phyloP scores from a whole-genome alignment of 1,140 invertebrate genomes.

The Watersipora subatra region DNA sequence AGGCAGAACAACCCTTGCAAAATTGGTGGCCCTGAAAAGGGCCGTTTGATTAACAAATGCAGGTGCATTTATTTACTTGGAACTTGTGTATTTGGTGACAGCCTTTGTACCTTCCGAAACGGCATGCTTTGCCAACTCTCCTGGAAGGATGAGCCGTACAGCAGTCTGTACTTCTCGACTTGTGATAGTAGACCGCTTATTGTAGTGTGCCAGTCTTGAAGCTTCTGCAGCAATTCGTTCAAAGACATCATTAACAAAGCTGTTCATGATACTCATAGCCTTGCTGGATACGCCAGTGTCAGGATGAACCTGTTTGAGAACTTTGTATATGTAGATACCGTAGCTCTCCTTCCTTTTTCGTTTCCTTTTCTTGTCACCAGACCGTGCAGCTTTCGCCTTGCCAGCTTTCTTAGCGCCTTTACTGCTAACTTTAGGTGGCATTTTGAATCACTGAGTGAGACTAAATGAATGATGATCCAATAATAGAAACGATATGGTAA shows the following conservation, averaged over 20 bases:
- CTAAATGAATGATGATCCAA: background rate
- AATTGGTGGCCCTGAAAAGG: background rate
- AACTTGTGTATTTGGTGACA: constrained; percentile 47
- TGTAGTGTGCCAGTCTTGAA: constrained; percentile 55
- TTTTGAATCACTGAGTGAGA: too few relatives aligned
- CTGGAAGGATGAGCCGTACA: constrained; percentile 47
- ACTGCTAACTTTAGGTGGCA: background rate
- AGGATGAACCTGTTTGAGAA: constrained; percentile 43
- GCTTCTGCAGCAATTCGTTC: constrained; percentile 54
- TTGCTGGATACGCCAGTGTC: constrained; percentile 45
- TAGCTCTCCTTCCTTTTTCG: constrained; percentile 9
- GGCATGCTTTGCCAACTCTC: constrained; percentile 50
- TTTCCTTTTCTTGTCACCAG: constrained; percentile 10
- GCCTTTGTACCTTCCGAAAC: constrained; percentile 49
- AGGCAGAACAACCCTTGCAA: too few relatives aligned
- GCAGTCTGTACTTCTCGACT: constrained; percentile 49
- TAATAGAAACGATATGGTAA: background rate
- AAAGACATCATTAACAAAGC: constrained; percentile 55
- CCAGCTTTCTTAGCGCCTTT: background rate
- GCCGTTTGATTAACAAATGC: background rate
- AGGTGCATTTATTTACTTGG: constrained; percentile 38
- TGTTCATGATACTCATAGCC: constrained; percentile 54
- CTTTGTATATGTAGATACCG: constrained; percentile 23
- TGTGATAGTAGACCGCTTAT: constrained; percentile 50
- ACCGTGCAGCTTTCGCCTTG: constrained; percentile 4